Conservation (phyloP, 2,888 invertebrate species). For the Pheosia tremula region DNA sequence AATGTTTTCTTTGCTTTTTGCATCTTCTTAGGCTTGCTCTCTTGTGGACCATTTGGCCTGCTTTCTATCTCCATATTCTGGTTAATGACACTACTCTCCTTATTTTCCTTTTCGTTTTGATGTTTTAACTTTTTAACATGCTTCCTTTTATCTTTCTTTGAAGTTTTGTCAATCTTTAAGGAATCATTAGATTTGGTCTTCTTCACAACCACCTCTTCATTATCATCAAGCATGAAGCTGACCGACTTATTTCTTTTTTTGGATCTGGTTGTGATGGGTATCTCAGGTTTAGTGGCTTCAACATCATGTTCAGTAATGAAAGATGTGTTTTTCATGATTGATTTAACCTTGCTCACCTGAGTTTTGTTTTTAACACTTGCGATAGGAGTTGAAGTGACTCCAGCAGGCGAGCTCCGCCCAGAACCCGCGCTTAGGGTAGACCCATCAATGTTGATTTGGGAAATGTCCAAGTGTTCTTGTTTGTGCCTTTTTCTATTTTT, state of each 20-base stretch:
- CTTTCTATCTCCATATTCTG: conserved; percentile 27
- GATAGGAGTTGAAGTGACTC: conserved; percentile 56
- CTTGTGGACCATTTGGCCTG: conserved; percentile 17
- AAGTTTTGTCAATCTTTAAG: conserved; percentile 21
- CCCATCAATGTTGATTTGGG: conserved; percentile 52
- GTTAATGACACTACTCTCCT: conserved; percentile 12
- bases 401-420: conserved; percentile 33
- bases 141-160: conserved; percentile 33
- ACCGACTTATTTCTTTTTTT: conserved; percentile 77
- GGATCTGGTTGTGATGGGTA: conserved; percentile 40
- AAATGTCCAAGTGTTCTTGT: conserved; percentile 43
- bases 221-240: conserved; percentile 71
- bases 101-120: conserved; percentile 49
- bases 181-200: conserved; percentile 64
- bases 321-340: conserved; percentile 59
- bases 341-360: conserved; percentile 48
- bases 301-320: conserved; percentile 32
- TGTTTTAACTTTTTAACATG: conserved; percentile 25
- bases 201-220: conserved; percentile 59
- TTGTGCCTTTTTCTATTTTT: conserved; percentile 52
- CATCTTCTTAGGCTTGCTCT: conserved; percentile 24
- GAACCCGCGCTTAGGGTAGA: conserved; percentile 33
- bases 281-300: conserved; percentile 34
- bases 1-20: conserved; percentile 31
- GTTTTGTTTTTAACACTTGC: conserved; percentile 25